Conservation (phyloP, 2,888 invertebrate species). For the Phlogophora meticulosa region DNA sequence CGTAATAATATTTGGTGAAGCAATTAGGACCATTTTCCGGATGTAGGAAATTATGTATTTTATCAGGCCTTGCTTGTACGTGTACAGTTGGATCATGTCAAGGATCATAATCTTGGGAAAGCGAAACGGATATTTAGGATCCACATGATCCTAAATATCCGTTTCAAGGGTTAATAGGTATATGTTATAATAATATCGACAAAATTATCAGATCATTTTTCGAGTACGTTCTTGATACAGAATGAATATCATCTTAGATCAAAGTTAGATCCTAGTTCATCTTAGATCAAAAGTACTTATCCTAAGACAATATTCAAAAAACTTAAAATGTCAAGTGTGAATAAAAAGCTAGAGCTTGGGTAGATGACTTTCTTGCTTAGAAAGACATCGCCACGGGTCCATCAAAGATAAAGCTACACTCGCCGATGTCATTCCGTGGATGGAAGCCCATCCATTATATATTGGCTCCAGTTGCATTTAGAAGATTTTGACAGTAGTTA, state of each 20-base stretch:
- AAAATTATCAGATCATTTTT: slow-evolving; percentile 19
- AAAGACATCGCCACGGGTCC: too few relatives aligned
- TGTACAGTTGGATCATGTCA: slow-evolving; percentile 24
- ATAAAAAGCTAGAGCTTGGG: too few relatives aligned
- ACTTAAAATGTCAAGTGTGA: neutral
- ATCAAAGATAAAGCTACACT: too few relatives aligned
- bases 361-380: too few relatives aligned
- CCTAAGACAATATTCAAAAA: neutral
- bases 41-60: slow-evolving; percentile 43
- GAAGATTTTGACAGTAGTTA: too few relatives aligned
- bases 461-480: too few relatives aligned
- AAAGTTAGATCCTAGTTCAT: too few relatives aligned
- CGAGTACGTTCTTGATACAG: neutral
- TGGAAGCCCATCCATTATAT: too few relatives aligned
- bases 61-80: slow-evolving; percentile 25
- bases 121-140: slow-evolving; percentile 43
- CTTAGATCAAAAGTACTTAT: neutral
- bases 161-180: slow-evolving; percentile 26
- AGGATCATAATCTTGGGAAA: slow-evolving; percentile 26
- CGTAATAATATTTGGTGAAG: slow-evolving; percentile 38
- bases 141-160: too few relatives aligned
- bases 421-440: too few relatives aligned
- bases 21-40: slow-evolving; percentile 45
- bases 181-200: slow-evolving; percentile 17
- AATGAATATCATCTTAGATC: too few relatives aligned